phyloP scores from a whole-genome alignment of 1,140 invertebrate species.

The Aphis craccivora region DNA sequence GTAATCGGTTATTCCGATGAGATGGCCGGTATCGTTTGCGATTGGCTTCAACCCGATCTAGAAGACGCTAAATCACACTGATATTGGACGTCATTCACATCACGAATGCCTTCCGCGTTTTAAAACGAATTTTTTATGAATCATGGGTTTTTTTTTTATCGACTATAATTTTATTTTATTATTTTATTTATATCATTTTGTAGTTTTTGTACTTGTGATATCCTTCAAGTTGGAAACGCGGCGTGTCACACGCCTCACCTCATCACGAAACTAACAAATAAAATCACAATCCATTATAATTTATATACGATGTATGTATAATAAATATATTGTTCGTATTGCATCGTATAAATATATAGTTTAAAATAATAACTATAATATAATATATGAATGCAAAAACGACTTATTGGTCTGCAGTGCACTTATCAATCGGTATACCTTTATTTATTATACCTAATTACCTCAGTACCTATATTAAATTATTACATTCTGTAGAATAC shows the following conservation, averaged over 20 bases:
- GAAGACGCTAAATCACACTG: not conserved
- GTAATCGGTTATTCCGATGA: conserved; percentile 71
- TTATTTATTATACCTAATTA: not conserved
- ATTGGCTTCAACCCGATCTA: conserved; percentile 65
- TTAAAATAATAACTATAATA: not conserved
- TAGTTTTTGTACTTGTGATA: not conserved
- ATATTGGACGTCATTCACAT: not conserved
- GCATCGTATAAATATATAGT: not conserved
- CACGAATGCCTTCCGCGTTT: not conserved
- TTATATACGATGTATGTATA: not conserved
- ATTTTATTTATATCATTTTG: not conserved
- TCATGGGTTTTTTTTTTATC: not conserved
- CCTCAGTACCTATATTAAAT: not conserved
- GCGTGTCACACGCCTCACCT: not conserved
- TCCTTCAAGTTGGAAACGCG: not conserved
- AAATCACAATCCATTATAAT: not conserved
- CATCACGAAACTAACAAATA: not conserved
- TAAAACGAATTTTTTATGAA: not conserved
- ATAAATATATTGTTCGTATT: not conserved
- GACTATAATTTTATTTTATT: not conserved
- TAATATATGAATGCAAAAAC: not conserved
- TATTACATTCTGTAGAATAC: not conserved
- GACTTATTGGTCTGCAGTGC: not conserved
- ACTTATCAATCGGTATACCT: not conserved
- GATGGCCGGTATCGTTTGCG: conserved; percentile 71